A percentile compares a stretch with the other conserved stretches of the same genome.
phyloP scores from a whole-genome alignment of 2,797 vertebrate genomes.

The Rhyacichthys aspro region DNA sequence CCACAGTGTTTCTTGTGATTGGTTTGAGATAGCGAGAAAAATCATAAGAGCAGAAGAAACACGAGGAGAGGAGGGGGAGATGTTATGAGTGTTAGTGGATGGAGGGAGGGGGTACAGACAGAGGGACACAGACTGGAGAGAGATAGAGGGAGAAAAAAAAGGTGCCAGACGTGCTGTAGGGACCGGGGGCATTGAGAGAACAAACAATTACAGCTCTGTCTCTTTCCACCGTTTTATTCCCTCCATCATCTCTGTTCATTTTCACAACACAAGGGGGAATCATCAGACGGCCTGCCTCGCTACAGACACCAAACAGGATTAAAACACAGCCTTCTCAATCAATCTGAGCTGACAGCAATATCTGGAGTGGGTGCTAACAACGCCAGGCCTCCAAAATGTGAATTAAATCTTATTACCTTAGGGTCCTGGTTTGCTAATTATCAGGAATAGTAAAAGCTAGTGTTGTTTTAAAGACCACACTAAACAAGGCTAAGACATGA shows the following conservation, averaged over 20 bases:
- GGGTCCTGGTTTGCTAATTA: neutral
- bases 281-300: constrained; percentile 34
- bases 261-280: constrained; percentile 26
- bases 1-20: constrained; percentile 6
- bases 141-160: constrained; percentile 16
- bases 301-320: constrained; percentile 27
- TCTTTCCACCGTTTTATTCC: constrained; percentile 20
- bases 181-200: constrained; percentile 62
- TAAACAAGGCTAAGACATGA: too few relatives aligned
- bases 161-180: constrained; percentile 61
- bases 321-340: constrained; percentile 18
- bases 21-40: constrained; percentile 4
- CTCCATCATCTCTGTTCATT: constrained; percentile 32
- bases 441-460: neutral
- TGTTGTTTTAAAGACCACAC: neutral
- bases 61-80: constrained; percentile 15
- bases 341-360: constrained; percentile 13
- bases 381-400: constrained; percentile 14
- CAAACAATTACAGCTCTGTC: constrained; percentile 69
- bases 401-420: constrained; percentile 13
- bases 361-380: constrained; percentile 19
- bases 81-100: constrained; percentile 29
- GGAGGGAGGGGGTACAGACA: constrained; percentile 7
- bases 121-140: constrained; percentile 13
- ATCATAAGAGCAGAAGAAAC: neutral